These are phyloP conservation scores for Tanypteryx hageni DNA, from an alignment of 2,888 invertebrate genomes.

Conservation along the genomic window DNA sequence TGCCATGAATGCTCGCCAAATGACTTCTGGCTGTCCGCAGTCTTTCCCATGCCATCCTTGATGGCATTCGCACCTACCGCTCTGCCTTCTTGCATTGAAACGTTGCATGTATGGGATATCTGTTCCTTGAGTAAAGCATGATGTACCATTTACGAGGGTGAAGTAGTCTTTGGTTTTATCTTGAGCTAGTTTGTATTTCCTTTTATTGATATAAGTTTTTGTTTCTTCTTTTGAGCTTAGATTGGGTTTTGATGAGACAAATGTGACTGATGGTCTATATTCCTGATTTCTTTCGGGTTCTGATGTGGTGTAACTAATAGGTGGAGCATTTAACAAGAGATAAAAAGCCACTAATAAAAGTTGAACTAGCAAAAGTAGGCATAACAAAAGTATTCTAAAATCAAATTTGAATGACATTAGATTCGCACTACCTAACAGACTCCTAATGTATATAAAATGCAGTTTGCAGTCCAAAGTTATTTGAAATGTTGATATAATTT, in stretches of 20 bases:
- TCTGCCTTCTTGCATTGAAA: constrained; percentile 72
- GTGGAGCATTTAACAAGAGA: constrained; percentile 70
- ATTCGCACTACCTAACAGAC: constrained; percentile 61
- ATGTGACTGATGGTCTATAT: constrained; percentile 66
- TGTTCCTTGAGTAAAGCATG: constrained; percentile 66
- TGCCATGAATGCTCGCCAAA: constrained; percentile 81
- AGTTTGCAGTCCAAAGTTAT: constrained; percentile 19
- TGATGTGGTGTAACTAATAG: constrained; percentile 66
- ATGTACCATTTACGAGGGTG: constrained; percentile 64
- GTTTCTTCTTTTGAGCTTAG: constrained; percentile 2
- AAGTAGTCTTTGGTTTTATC: constrained; percentile 65
- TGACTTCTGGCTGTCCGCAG: constrained; percentile 82
- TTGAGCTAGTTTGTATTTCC: constrained; percentile 60
- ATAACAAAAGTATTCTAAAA: constrained; percentile 73
- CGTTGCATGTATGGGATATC: constrained; percentile 64
- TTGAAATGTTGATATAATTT: constrained; percentile 17
- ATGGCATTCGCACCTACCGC: constrained; percentile 77
- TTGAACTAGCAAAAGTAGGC: constrained; percentile 73
- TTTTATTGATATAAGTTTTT: constrained; percentile 44
- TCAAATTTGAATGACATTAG: constrained; percentile 70
- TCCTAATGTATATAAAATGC: constrained; percentile 7
- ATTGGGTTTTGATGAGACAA: constrained; percentile 65
- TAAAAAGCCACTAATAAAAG: constrained; percentile 73
- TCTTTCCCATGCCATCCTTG: constrained; percentile 82
- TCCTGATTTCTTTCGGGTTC: constrained; percentile 65